Conservation (phyloP, 2,113 vertebrate species). For the Chaenocephalus aceratus region DNA sequence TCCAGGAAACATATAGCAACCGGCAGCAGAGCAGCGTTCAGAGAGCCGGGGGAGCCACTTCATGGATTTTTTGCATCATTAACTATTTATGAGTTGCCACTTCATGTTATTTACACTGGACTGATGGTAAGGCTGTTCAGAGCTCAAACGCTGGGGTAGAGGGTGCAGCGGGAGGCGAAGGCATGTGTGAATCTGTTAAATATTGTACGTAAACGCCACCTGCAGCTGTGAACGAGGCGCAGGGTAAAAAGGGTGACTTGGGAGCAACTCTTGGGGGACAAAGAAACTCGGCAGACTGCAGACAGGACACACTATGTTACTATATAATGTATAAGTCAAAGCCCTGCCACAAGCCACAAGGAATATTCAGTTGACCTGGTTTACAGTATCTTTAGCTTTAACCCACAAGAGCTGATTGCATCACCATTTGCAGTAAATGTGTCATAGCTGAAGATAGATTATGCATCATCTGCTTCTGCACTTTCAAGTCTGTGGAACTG, state of each 20-base stretch:
- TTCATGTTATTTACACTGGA: conserved; percentile 93
- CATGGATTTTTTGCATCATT: conserved; percentile 88
- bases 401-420: conserved; percentile 58
- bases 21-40: conserved; percentile 45
- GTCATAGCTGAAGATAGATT: conserved; percentile 47
- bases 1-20: conserved; percentile 64
- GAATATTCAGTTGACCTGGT: conserved; percentile 81
- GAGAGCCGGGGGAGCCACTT: conserved; percentile 79
- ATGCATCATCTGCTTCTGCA: conserved; percentile 42
- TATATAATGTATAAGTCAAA: conserved; percentile 75
- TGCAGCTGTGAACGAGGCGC: conserved; percentile 83
- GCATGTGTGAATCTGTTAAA: conserved; percentile 85
- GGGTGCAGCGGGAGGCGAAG: conserved; percentile 65
- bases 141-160: conserved; percentile 82
- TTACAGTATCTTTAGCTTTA: conserved; percentile 64
- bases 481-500: conserved; percentile 4
- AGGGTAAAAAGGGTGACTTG: conserved; percentile 60
- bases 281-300: conserved; percentile 46
- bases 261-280: conserved; percentile 44
- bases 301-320: conserved; percentile 37
- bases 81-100: conserved; percentile 94
- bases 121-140: conserved; percentile 86
- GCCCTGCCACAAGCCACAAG: conserved; percentile 67
- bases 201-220: conserved; percentile 87
- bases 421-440: conserved; percentile 71